phyloP scores from a whole-genome alignment of 2,113 vertebrate species.

The Spizaetus ornatus region DNA sequence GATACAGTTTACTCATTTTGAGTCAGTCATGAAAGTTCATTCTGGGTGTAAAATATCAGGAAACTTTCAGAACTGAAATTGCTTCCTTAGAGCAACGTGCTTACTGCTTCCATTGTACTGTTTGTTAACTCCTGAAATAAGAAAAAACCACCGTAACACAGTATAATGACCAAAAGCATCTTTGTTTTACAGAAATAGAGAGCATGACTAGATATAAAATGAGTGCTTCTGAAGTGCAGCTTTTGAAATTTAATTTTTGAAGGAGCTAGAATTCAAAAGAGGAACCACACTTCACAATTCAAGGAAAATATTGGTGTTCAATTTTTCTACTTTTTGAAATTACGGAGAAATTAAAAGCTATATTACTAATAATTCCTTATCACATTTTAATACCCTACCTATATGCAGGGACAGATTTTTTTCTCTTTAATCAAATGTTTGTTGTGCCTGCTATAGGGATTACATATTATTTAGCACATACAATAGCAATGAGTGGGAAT shows the following conservation, averaged over 20 bases:
- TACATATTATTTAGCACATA: neutral
- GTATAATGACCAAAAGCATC: neutral
- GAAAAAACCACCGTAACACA: rapidly evolving
- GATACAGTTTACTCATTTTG: neutral
- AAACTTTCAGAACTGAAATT: neutral
- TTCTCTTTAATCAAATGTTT: neutral
- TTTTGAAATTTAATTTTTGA: neutral
- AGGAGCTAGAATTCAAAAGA: neutral
- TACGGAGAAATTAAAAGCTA: neutral
- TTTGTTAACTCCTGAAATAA: neutral
- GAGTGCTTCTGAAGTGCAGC: neutral
- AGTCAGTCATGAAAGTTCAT: neutral
- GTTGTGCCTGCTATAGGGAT: neutral
- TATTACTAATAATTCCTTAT: neutral
- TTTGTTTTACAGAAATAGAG: neutral
- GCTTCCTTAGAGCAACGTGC: neutral
- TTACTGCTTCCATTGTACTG: neutral
- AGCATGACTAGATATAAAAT: neutral
- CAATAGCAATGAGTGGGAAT: neutral
- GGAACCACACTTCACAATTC: neutral
- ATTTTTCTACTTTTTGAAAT: neutral
- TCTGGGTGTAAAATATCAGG: neutral
- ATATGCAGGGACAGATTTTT: neutral
- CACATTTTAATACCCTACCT: neutral
- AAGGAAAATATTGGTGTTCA: neutral